Base-by-base conservation (phyloP, 1,140 invertebrate genomes). In the Nasonia giraulti region DNA sequence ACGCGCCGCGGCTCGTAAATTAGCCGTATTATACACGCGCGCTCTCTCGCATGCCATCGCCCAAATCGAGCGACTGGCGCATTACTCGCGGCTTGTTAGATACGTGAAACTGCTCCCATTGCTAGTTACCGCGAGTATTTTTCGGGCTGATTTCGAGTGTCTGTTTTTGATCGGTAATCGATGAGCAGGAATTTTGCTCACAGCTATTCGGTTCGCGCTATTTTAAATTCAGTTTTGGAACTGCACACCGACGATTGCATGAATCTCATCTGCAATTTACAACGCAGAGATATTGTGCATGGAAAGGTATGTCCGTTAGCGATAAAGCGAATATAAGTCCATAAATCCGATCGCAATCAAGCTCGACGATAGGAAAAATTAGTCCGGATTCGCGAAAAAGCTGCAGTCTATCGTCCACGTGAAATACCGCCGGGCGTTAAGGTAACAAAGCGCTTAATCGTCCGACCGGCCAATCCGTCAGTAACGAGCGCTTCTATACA, bases 391-490 rank as follows among this genome's bases (percentile, higher is more conserved):
- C 40, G 12, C 27, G 27, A 31, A 40, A 50, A 23, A 50, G 50
- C 50, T 55, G 47, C 20, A 82, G 5, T 62, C 2, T 20, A 6
- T 17, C 20, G 20, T 0, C 12, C 27, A 14, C 37, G 74, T 69
- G 74, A 83, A 83, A 77, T 77, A 78, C 14, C 55, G 4, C 12
- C 12, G 33, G 6, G 12, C 55, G 31, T 83, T 50, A 77, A 83
- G n/a, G 8, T 50, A 78, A 83, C 75, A 77, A 83, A 83, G 75
- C 23, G 55, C 23, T 78, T 77, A 77, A 83, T 83, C 55, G 81
- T 23, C 37, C 10, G n/a, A 10, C 20, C 55, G 73, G 37, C 74
- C 81, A 76, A 83, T 83, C 33, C 11, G 73, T 68, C 31, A 37
- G 74, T 69, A 83, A 77, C 37, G n/a, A 83, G 14, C 20, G 14